Base-by-base conservation (phyloP, 2,888 invertebrate species). In the Phasia obesa region DNA sequence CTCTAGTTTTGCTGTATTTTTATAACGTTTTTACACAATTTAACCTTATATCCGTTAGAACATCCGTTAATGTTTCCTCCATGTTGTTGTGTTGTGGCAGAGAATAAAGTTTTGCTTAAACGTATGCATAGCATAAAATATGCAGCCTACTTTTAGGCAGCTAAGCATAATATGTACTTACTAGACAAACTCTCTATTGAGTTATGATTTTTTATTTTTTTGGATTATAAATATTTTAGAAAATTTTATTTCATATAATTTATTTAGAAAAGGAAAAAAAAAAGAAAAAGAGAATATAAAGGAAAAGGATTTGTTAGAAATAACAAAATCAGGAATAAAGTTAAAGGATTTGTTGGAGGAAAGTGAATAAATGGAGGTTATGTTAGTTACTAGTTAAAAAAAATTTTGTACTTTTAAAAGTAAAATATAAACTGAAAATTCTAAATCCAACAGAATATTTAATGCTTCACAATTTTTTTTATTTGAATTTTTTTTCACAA, bases 41-140 rank as follows among this genome's bases (percentile, higher is more conserved):
- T 78, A 82, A 65, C 82, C 65, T 65, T 38, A 42, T 78, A 74
- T 82, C 77, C 81, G 77, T 44, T 69, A n/a, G 69, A 77, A 69
- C 74, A 77, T 82, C 82, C 82, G 74, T 64, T 77, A 77, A 81
- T 62, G 76, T 69, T 81, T 81, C 81, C 81, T 73, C 27, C 31
- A 25, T 69, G 62, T 71, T 77, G 73, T 73, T 64, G 47, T 7
- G 7, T 27, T 47, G 15, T 57, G 49, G 55, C 27, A 31, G 21
- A 59, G 51, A 51, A 57, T 64, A 74, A 82, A 78, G 35, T 59
- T 82, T 70, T 53, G 42, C 70, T 25, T 70, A 0, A 64, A 25
- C 35, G 21, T 71, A 64, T 62, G 55, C 35, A 47, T 6, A 15
- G 3, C 3, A 51, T 47, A 31, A 27, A 62, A 35, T 53, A 35